Conservation (phyloP, 1,140 invertebrate species). For the Ostrea edulis region DNA sequence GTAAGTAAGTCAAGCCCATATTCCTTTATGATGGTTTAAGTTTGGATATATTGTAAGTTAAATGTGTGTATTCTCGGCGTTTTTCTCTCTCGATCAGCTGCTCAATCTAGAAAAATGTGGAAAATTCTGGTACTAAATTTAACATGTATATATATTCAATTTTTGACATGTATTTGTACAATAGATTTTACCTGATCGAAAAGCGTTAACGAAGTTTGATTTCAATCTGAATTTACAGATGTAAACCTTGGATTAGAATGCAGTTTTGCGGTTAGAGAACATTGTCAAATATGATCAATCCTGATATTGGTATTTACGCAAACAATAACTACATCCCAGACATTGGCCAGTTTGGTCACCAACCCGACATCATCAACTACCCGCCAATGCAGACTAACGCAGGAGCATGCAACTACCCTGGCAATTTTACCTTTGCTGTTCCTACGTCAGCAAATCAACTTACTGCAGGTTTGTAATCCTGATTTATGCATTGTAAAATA, state of each 20-base stretch:
- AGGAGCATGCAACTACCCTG: constrained; percentile 16
- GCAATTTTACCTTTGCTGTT: constrained; percentile 49
- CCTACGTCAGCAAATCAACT: constrained; percentile 44
- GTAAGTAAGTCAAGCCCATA: no score
- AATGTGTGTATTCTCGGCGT: not conserved
- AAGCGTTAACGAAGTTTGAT: not conserved
- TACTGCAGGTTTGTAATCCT: not conserved
- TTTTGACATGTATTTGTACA: no score
- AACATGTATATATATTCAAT: no score
- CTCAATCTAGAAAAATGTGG: not conserved
- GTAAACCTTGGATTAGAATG: not conserved
- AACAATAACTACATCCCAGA: constrained; percentile 34
- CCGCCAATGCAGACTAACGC: constrained; percentile 10
- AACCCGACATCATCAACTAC: not conserved
- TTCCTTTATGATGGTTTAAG: no score
- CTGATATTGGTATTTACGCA: not conserved
- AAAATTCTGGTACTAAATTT: not conserved
- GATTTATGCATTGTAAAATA: not conserved
- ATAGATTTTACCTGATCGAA: not conserved
- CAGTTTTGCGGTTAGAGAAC: not conserved
- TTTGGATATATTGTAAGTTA: not conserved
- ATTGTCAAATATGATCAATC: constrained; percentile 19
- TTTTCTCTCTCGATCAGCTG: not conserved
- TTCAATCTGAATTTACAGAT: not conserved
- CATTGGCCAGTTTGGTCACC: not conserved